Evolutionary conservation across 2,797 vertebrate genomes (phyloP).

Genomic region (Aulostomus chinensis): DNA sequence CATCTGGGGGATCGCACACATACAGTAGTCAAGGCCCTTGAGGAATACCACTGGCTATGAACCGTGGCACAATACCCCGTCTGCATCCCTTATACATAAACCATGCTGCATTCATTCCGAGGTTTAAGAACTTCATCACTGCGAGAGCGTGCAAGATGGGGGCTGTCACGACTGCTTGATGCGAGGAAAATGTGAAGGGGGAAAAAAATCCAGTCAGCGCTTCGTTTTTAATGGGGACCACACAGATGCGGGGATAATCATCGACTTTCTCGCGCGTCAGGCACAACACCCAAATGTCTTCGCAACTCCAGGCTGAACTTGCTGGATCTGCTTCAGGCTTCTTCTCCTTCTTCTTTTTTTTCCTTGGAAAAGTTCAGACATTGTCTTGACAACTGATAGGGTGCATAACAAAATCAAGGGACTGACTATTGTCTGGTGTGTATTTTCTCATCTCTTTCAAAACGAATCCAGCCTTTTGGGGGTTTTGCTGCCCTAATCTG

Average conservation of each 20-base stretch:
- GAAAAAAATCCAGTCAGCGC: conserved; percentile 74
- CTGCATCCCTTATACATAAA: conserved; percentile 27
- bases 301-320: too few relatives aligned
- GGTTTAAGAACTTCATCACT: conserved; percentile 46
- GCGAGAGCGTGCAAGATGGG: conserved; percentile 16
- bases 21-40: conserved; percentile 14
- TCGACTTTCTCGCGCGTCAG: conserved; percentile 21
- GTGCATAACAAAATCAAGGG: conserved; percentile 34
- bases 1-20: conserved; percentile 25
- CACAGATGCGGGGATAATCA: too few relatives aligned
- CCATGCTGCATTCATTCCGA: conserved; percentile 21
- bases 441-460: conserved; percentile 25
- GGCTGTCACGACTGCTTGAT: conserved; percentile 60
- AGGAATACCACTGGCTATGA: conserved; percentile 29
- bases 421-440: conserved; percentile 15
- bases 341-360: too few relatives aligned
- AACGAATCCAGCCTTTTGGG: conserved; percentile 61
- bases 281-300: conserved; percentile 16
- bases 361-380: too few relatives aligned
- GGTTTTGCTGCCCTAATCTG: conserved; percentile 60
- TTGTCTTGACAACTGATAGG: conserved; percentile 8
- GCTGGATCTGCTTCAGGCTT: conserved; percentile 22
- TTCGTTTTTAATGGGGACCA: conserved; percentile 75
- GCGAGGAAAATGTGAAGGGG: too few relatives aligned
- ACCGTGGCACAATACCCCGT: conserved; percentile 22